Evolutionary conservation across 1,140 invertebrate species (phyloP).

Genomic region (Macrostomum lignano): DNA sequence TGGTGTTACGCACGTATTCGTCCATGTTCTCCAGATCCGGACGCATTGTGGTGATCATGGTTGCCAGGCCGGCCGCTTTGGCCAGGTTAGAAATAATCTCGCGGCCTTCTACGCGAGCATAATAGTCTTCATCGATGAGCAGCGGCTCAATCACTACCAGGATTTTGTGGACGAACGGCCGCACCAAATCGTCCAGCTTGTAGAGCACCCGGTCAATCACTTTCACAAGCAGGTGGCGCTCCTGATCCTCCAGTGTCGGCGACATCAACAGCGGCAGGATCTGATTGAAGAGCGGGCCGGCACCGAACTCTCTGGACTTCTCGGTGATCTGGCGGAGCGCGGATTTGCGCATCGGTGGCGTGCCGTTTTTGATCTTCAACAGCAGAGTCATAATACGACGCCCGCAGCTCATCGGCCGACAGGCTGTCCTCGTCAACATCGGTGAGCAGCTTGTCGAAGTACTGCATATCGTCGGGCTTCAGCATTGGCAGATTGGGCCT

Average conservation of each 20-base stretch:
- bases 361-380: conserved; percentile 95
- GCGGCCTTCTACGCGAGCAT: conserved; percentile 86
- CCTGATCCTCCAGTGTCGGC: conserved; percentile 91
- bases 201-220: conserved; percentile 87
- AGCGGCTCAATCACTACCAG: conserved; percentile 93
- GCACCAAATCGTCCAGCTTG: conserved; percentile 85
- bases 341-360: conserved; percentile 87
- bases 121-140: conserved; percentile 97
- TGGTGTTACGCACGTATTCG: conserved; percentile 96
- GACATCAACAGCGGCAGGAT: conserved; percentile 94
- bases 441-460: conserved; percentile 80
- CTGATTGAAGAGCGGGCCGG: conserved; percentile 90
- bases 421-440: conserved; percentile 88
- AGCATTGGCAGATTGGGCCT: conserved; percentile 71
- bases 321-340: conserved; percentile 88
- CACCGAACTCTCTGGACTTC: conserved; percentile 85
- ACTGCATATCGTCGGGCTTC: conserved; percentile 97
- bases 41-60: conserved; percentile 99
- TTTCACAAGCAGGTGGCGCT: conserved; percentile 93
- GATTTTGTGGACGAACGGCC: conserved; percentile 97
- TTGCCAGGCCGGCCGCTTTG: conserved; percentile 94
- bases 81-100: conserved; percentile 98
- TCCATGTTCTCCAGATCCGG: conserved; percentile 99
- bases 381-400: conserved; percentile 93
- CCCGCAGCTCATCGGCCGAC: conserved; percentile 81